Conservation (phyloP, 2,113 vertebrate species). For the Pelusios castaneus region DNA sequence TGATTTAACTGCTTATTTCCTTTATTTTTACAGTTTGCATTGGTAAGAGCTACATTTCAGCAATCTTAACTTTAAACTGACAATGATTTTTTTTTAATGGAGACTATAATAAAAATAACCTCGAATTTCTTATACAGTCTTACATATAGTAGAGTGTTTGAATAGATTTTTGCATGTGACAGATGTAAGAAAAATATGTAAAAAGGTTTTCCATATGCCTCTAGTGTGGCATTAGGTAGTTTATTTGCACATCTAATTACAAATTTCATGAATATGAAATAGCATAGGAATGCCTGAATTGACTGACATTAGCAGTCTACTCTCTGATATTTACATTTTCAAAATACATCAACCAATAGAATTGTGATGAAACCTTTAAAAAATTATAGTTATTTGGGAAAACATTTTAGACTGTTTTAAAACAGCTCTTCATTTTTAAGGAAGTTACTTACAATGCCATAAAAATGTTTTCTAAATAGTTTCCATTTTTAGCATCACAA, state of each 20-base stretch:
- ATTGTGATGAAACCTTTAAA: background rate
- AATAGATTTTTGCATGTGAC: background rate
- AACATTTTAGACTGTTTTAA: background rate
- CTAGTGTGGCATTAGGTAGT: background rate
- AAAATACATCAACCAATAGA: background rate
- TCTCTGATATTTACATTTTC: background rate
- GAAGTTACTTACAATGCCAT: conserved; percentile 21
- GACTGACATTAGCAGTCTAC: background rate
- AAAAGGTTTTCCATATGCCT: background rate
- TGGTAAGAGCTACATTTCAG: rapidly evolving
- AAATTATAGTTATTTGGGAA: background rate
- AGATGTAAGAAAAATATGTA: rapidly evolving
- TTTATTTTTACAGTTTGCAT: background rate
- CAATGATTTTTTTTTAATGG: background rate
- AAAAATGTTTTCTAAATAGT: conserved; percentile 42
- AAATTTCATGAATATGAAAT: background rate
- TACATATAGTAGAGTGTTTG: background rate
- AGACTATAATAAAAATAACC: background rate
- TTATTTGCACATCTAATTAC: background rate
- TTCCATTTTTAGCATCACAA: conserved; percentile 45
- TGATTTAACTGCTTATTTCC: background rate
- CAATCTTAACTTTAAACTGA: background rate
- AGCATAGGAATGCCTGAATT: conserved; percentile 1
- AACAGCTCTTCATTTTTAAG: background rate
- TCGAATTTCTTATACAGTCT: background rate